Evolutionary conservation across 2,797 vertebrate genomes (phyloP), one percentile per base, ranked within the genome.

Genomic region (Danio choprae): DNA sequence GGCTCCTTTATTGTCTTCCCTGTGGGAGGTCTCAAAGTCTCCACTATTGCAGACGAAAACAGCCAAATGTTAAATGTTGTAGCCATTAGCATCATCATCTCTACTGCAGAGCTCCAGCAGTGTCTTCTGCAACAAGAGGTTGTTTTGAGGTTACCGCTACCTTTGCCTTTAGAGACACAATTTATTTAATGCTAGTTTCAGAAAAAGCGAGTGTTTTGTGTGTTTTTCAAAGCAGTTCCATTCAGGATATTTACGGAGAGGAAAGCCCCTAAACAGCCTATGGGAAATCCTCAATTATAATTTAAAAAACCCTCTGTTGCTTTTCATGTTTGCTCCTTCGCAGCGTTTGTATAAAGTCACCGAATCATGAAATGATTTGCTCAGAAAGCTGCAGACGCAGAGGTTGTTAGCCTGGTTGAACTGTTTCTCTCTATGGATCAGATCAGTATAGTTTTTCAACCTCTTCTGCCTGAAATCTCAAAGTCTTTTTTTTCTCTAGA

Each of bases 281-380:
- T 68, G 75, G 75, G 74, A 67, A 46, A 68, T 58, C 22, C 41
- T 46, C 51, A 67, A 77, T 77, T 77, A 77, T 68, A 58, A 77
- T 68, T 77, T 77, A 62, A 46, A 58, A 79, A 64, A 74, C 65
- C 7, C 56, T 46, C 55, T 6, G 10, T 20, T 58, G 43, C 53
- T 44, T 76, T 59, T 81, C 51, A 60, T 73, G 41, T 70, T 65
- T 65, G 29, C 53, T 74, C 41, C 40, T 59, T n/a, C 4, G 0
- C 7, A 53, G 36, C 18, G 18, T 38, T 79, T 56, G 10, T 65
- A 58, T 78, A 76, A 85, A 81, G 82, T 79, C 64, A 65, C 40
- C 65, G 71, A 76, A 68, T 79, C 55, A 68, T 81, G 63, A 77
- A 74, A 74, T 70, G 67, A 77, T 84, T 55, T n/a, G n/a, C 41